These are phyloP conservation scores for Zoanthus gigantus DNA, from an alignment of 92 coral and sea anemone species.

Conservation along the genomic window DNA sequence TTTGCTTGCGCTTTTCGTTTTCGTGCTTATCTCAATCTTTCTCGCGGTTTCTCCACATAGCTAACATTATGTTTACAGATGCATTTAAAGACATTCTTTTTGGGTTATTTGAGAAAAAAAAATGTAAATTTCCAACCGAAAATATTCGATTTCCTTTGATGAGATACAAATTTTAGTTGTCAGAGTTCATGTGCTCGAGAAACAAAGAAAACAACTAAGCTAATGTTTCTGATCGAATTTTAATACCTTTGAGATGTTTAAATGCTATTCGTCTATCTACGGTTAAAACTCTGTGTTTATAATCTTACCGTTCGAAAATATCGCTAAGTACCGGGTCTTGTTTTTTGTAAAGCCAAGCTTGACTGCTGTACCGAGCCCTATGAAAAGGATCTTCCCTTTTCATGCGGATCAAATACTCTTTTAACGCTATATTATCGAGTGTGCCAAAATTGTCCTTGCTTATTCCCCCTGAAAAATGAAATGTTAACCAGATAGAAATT, in stretches of 20 bases:
- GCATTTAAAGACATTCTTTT: no score
- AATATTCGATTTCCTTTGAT: no score
- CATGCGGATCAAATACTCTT: constrained; percentile 8
- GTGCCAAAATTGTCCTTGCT: constrained; percentile 6
- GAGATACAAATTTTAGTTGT: no score
- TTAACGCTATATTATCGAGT: constrained; percentile 18
- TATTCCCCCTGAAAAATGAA: constrained; percentile 24
- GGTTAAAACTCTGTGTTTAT: not conserved
- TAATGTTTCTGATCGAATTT: no score
- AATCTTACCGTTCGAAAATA: constrained; percentile 26
- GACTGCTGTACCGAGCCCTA: constrained; percentile 23
- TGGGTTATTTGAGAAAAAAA: no score
- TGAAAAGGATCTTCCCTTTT: not conserved
- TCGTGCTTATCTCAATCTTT: no score
- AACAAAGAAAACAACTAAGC: no score
- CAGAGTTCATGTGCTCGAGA: no score
- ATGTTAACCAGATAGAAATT: not conserved
- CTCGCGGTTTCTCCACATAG: no score
- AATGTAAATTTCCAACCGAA: no score
- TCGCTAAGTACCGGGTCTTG: constrained; percentile 10
- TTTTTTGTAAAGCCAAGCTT: constrained; percentile 29
- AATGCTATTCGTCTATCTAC: not conserved
- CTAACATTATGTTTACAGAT: no score
- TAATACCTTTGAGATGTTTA: not conserved
- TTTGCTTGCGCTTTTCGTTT: no score